Base-by-base conservation (phyloP, 2,888 invertebrate species). In the Fissipunctia ypsillon region DNA sequence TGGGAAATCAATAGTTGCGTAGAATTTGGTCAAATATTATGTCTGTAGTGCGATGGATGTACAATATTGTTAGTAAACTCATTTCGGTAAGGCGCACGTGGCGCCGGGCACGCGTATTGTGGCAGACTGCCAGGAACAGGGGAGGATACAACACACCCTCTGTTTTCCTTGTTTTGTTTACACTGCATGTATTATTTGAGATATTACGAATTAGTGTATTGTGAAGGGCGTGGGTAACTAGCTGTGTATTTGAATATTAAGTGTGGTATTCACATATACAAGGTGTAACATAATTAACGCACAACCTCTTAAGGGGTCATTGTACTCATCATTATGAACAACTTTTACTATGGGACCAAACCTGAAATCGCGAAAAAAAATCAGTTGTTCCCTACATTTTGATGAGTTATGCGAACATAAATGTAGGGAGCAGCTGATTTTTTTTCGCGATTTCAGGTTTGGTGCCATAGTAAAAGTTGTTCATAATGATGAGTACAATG, bases 121-220 rank as follows among this genome's bases (percentile, higher is more conserved):
- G 89, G 93, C 92, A 79, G 76, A 63, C 73, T 91, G 94, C 95
- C 94, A 95, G 91, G 85, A 90, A 87, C 88, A 81, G 86, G 88
- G 89, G 90, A 90, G 89, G 88, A 78, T 83, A 85, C 85, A 84
- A 79, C 80, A 83, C 78, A 75, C 75, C 84, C 84, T 80, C 81
- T 82, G 82, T 86, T 76, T 75, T 76, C 70, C 73, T 80, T 71
- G 64, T 77, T 75, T 85, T 84, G 81, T 84, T 84, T 84, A 80
- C 87, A 73, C 75, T 80, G 57, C 56, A 68, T 80, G 68, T 80
- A 72, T 72, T 76, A 75, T 75, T 81, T 56, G 67, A 82, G 72
- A 77, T 73, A 73, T 77, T 70, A 78, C 64, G 63, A 78, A 80
- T 69, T 63, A 56, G 60, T 69, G 41, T 61, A 50, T 54, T 65